These are phyloP conservation scores for Porites evermanni DNA, from an alignment of 92 coral and sea anemone genomes.

Conservation along the genomic window DNA sequence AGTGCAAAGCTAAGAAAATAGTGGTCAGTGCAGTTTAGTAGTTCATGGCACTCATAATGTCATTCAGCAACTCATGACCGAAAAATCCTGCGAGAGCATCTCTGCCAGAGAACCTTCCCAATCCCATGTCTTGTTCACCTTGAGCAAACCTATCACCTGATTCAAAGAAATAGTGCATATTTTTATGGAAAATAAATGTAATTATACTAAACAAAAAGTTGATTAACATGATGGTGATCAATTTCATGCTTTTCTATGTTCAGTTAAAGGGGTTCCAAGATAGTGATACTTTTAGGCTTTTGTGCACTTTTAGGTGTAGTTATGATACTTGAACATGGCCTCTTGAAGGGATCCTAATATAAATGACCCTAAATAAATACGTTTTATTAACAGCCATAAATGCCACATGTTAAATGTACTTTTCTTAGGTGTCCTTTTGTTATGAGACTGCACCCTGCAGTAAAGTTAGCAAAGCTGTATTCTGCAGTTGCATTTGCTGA, in stretches of 20 bases:
- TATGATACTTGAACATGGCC: background rate
- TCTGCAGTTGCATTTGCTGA: slow-evolving; percentile 21
- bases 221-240: background rate
- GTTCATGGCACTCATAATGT: background rate
- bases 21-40: background rate
- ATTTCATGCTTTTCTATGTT: background rate
- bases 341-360: background rate
- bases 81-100: background rate
- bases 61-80: background rate
- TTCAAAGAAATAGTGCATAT: background rate
- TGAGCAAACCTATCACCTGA: background rate
- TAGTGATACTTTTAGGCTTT: background rate
- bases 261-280: background rate
- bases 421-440: background rate
- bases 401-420: background rate
- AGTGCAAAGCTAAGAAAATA: background rate
- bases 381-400: background rate
- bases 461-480: slow-evolving; percentile 46
- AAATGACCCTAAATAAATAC: no score
- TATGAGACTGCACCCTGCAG: slow-evolving; percentile 29
- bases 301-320: background rate
- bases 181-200: background rate
- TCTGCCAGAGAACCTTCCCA: background rate
- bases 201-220: background rate
- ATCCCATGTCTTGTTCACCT: no score